These are phyloP conservation scores for Trichacis sp. DNA, from an alignment of 2,888 invertebrate genomes.

Conservation along the genomic window DNA sequence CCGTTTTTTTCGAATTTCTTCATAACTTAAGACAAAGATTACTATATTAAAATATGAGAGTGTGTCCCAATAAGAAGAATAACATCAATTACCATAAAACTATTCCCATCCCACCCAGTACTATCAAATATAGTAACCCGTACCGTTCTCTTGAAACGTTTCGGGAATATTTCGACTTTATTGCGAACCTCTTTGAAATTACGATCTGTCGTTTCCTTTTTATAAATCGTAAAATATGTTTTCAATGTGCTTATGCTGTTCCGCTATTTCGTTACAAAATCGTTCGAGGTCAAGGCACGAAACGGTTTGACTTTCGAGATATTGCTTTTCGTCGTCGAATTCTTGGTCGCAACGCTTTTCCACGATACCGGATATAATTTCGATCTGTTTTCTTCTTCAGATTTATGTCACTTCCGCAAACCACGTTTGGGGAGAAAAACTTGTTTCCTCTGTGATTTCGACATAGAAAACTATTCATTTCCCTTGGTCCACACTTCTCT, in stretches of 20 bases:
- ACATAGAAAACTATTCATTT: slow-evolving; percentile 20
- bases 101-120: too few relatives aligned
- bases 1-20: too few relatives aligned
- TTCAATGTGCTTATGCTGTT: slow-evolving; percentile 5
- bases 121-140: too few relatives aligned
- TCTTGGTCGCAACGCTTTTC: slow-evolving; percentile 13
- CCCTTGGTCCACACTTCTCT: not conserved
- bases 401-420: slow-evolving; percentile 39
- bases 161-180: slow-evolving; percentile 8
- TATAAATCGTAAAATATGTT: slow-evolving; percentile 7
- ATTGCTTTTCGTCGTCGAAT: slow-evolving; percentile 4
- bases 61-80: too few relatives aligned
- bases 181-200: slow-evolving; percentile 9
- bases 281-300: slow-evolving; percentile 11
- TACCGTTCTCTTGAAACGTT: too few relatives aligned
- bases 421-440: slow-evolving; percentile 26
- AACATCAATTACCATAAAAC: too few relatives aligned
- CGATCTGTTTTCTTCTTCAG: slow-evolving; percentile 35
- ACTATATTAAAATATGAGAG: too few relatives aligned
- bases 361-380: slow-evolving; percentile 38
- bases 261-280: not conserved
- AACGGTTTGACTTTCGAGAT: slow-evolving; percentile 18
- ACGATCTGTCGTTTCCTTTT: slow-evolving; percentile 13
- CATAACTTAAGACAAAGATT: too few relatives aligned
- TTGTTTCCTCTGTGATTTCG: slow-evolving; percentile 30